A percentile compares a stretch with the other conserved stretches of the same genome.
Evolutionary conservation across 2,888 invertebrate genomes (phyloP).

Genomic region (Phortica magna): DNA sequence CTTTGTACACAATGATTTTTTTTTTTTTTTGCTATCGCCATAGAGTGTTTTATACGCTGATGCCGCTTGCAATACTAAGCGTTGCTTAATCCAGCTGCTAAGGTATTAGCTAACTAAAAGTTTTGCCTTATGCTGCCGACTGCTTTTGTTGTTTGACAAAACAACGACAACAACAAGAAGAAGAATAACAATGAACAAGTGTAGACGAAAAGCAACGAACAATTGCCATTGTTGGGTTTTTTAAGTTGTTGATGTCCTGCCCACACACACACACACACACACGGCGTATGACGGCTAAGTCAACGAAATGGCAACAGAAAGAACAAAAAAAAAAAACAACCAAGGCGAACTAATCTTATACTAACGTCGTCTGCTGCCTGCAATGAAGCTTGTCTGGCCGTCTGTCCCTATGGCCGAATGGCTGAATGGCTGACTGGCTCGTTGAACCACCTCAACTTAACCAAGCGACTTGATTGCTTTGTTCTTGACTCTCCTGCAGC

Average conservation of each 20-base stretch:
- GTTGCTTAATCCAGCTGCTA: conserved; percentile 69
- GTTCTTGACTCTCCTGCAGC: not conserved
- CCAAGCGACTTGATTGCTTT: conserved; percentile 6
- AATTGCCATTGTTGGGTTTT: conserved; percentile 53
- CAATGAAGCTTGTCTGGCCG: conserved; percentile 7
- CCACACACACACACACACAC: not conserved
- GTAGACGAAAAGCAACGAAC: conserved; percentile 45
- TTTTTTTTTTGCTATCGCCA: conserved; percentile 41
- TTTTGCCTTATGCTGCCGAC: conserved; percentile 66
- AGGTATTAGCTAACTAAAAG: conserved; percentile 71
- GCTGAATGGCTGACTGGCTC: no score
- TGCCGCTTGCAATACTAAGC: conserved; percentile 57
- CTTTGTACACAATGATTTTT: conserved; percentile 63
- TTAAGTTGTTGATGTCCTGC: conserved; percentile 26
- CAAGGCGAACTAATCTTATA: conserved; percentile 26
- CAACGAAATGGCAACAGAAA: not conserved
- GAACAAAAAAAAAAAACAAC: not conserved
- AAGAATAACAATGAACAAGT: conserved; percentile 35
- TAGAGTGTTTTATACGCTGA: conserved; percentile 36
- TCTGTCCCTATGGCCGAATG: not conserved
- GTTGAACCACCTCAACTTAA: not conserved
- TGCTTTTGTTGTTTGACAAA: conserved; percentile 62
- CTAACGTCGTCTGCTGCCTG: conserved; percentile 30
- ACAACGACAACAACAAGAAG: conserved; percentile 23
- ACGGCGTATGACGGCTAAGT: not conserved